A percentile compares a stretch with the other conserved stretches of the same genome.
Evolutionary conservation across 2,113 vertebrate species (phyloP).

Genomic region (Zeus faber): DNA sequence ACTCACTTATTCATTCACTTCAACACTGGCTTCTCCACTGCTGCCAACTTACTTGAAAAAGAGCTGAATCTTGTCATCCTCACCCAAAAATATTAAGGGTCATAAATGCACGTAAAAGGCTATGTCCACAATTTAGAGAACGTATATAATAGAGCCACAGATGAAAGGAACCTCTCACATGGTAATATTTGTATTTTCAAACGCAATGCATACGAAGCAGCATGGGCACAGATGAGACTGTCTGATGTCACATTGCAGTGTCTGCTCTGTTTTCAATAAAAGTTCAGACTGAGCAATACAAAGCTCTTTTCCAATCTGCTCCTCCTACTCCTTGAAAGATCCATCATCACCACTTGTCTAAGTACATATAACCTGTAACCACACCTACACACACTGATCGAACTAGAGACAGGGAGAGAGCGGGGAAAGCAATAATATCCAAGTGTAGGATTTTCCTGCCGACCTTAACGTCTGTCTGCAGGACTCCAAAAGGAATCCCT

Average conservation of each 20-base stretch:
- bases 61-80: too few relatives aligned
- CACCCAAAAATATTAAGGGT: too few relatives aligned
- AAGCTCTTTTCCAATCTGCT: neutral
- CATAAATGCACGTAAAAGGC: too few relatives aligned
- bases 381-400: neutral
- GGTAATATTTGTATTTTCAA: neutral
- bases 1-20: too few relatives aligned
- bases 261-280: conserved; percentile 1
- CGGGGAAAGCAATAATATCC: neutral
- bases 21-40: too few relatives aligned
- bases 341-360: too few relatives aligned
- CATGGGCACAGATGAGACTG: neutral
- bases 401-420: neutral
- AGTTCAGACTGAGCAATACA: neutral
- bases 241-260: neutral
- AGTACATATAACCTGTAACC: too few relatives aligned
- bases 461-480: conserved; percentile 1
- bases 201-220: neutral
- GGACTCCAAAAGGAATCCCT: conserved; percentile 3
- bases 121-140: too few relatives aligned
- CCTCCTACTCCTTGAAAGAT: conserved; percentile 1
- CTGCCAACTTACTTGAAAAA: too few relatives aligned
- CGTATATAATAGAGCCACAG: too few relatives aligned
- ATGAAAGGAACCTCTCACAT: neutral
- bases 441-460: conserved; percentile 1